phyloP scores from a whole-genome alignment of 2,888 invertebrate species.

The Cheilosia grossa region DNA sequence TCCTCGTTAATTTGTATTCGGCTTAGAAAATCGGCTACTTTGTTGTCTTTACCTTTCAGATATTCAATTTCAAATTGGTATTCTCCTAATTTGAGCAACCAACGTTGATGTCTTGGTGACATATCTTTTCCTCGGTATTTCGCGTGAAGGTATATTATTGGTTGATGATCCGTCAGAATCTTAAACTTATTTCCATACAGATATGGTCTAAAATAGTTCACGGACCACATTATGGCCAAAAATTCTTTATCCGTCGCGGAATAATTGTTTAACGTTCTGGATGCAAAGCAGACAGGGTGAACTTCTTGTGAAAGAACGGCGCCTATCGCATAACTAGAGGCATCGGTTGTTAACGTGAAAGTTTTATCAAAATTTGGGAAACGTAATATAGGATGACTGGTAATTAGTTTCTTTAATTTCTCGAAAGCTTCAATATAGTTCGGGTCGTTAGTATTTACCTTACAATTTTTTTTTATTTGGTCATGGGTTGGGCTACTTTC shows the following conservation, averaged over 20 bases:
- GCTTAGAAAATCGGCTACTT: conserved; percentile 28
- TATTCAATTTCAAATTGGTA: conserved; percentile 59
- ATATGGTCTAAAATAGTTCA: conserved; percentile 10
- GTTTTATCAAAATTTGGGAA: no score
- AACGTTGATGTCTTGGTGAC: conserved; percentile 35
- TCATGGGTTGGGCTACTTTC: conserved; percentile 11
- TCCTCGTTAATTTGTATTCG: no score
- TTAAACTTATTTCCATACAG: conserved; percentile 12
- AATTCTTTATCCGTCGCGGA: conserved; percentile 6
- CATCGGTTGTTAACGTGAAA: no score
- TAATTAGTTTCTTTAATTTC: no score
- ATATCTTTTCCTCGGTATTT: conserved; percentile 19
- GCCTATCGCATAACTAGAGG: no score
- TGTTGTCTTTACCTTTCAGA: conserved; percentile 56
- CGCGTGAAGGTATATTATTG: conserved; percentile 5
- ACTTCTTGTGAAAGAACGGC: no score
- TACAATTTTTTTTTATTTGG: conserved; percentile 6
- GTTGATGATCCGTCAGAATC: neutral
- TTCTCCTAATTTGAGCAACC: conserved; percentile 56
- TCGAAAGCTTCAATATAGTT: no score
- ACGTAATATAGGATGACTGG: no score
- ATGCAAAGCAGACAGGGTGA: no score
- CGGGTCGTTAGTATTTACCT: neutral
- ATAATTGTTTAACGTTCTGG: no score
- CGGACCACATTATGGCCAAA: neutral